A percentile compares a stretch with the other conserved stretches of the same genome.
These are phyloP conservation scores for Temnothorax curvispinosus DNA, from an alignment of 1,140 invertebrate genomes.

Conservation along the genomic window DNA sequence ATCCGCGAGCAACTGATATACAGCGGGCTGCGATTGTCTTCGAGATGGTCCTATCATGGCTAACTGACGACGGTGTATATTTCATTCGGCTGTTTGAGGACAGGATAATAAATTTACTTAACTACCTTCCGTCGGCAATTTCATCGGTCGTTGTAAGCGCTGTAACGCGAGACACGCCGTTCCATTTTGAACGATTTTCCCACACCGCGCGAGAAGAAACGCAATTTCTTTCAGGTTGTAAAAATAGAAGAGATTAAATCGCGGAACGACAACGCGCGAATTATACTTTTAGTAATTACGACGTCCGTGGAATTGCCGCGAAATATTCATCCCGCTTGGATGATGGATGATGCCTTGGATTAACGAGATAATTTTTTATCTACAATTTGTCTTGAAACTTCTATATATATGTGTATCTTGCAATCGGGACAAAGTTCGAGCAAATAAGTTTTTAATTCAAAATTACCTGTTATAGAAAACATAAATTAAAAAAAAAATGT, in stretches of 20 bases:
- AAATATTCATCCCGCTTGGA: slow-evolving; percentile 3
- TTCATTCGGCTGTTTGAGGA: slow-evolving; percentile 50
- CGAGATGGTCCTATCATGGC: slow-evolving; percentile 39
- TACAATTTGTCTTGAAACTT: slow-evolving; percentile 1
- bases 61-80: slow-evolving; percentile 56
- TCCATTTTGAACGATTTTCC: not conserved
- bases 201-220: not conserved
- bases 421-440: not conserved
- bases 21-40: slow-evolving; percentile 6
- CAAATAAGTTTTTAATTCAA: slow-evolving; percentile 7
- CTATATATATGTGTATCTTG: not conserved
- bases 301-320: not conserved
- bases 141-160: slow-evolving; percentile 30
- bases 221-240: slow-evolving; percentile 20
- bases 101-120: slow-evolving; percentile 67
- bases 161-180: slow-evolving; percentile 54
- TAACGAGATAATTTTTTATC: not conserved
- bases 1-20: not conserved
- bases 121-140: slow-evolving; percentile 58
- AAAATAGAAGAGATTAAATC: slow-evolving; percentile 39
- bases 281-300: slow-evolving; percentile 9
- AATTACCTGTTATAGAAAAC: not conserved
- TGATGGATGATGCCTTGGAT: not conserved
- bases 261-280: not conserved
- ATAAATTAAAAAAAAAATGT: not conserved